Percentiles rank a stretch among this genome's conserved stretches.
phyloP scores from a whole-genome alignment of 2,888 invertebrate genomes.

The Chydorus sphaericus region DNA sequence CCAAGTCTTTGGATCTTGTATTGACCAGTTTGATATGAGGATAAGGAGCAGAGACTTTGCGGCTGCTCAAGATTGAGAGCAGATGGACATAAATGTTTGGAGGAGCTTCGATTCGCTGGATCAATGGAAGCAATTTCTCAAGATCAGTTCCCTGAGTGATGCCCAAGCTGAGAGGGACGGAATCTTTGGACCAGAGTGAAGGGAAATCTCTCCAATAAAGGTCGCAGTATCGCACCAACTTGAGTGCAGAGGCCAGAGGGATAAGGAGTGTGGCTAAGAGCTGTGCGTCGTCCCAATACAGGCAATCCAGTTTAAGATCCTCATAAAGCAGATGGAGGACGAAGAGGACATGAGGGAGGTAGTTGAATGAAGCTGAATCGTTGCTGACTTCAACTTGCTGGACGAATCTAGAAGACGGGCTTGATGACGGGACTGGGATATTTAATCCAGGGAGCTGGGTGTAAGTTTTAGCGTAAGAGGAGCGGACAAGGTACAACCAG shows the following conservation, averaged over 20 bases:
- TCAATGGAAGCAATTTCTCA: not conserved
- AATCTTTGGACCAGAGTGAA: conserved; percentile 14
- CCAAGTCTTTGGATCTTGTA: conserved; percentile 16
- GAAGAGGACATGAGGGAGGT: conserved; percentile 57
- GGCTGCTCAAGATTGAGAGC: not conserved
- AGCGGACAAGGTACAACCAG: not conserved
- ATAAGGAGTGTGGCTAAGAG: conserved; percentile 53
- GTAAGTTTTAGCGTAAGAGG: not conserved
- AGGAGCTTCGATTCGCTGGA: not conserved
- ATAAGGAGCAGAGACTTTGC: conserved; percentile 1
- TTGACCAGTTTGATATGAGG: conserved; percentile 18
- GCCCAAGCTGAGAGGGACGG: not conserved
- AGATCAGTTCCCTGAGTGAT: not conserved
- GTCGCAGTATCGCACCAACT: conserved; percentile 1
- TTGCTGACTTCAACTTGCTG: conserved; percentile 13
- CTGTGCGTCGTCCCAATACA: conserved; percentile 49
- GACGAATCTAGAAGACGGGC: not conserved
- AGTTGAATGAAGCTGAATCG: conserved; percentile 42
- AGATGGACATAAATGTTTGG: conserved; percentile 1
- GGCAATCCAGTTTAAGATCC: conserved; percentile 66
- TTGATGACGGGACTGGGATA: not conserved
- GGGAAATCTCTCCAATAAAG: conserved; percentile 61
- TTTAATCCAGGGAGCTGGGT: conserved; percentile 1
- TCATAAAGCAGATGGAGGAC: conserved; percentile 79
- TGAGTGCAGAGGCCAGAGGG: conserved; percentile 41